phyloP scores from a whole-genome alignment of 2,113 vertebrate species.

The Poicephalus meyeri region DNA sequence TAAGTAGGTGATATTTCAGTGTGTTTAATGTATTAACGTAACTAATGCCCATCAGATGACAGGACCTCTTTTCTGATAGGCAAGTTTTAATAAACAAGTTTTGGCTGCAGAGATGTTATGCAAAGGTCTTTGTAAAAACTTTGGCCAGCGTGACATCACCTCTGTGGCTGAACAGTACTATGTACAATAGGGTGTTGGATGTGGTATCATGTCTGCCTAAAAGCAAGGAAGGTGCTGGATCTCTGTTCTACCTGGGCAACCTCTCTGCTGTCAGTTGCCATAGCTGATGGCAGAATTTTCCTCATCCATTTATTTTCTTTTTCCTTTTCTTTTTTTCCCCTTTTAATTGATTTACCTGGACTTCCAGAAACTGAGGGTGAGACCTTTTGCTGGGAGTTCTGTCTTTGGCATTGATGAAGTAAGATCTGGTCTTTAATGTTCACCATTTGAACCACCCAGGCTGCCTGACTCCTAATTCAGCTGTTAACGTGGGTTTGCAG shows the following conservation, averaged over 20 bases:
- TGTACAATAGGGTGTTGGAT: neutral
- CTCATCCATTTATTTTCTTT: neutral
- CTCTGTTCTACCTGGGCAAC: neutral
- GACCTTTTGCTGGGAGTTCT: neutral
- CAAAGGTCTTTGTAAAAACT: neutral
- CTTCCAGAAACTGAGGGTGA: neutral
- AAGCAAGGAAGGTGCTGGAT: neutral
- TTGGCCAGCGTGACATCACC: neutral
- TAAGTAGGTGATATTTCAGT: neutral
- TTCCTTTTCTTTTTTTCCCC: neutral
- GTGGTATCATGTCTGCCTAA: neutral
- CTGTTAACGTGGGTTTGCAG: neutral
- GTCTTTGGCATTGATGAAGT: neutral
- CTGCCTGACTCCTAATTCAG: neutral
- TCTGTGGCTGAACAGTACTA: neutral
- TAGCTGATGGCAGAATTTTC: neutral
- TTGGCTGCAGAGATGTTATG: neutral
- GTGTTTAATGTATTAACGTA: neutral
- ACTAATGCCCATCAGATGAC: neutral
- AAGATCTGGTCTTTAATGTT: neutral
- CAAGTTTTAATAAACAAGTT: neutral
- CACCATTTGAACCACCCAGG: neutral
- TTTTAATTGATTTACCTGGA: neutral
- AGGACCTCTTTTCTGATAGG: neutral
- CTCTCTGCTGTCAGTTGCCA: neutral